These are phyloP conservation scores for Archivesica marissinica DNA, from an alignment of 1,140 invertebrate species.

Conservation along the genomic window DNA sequence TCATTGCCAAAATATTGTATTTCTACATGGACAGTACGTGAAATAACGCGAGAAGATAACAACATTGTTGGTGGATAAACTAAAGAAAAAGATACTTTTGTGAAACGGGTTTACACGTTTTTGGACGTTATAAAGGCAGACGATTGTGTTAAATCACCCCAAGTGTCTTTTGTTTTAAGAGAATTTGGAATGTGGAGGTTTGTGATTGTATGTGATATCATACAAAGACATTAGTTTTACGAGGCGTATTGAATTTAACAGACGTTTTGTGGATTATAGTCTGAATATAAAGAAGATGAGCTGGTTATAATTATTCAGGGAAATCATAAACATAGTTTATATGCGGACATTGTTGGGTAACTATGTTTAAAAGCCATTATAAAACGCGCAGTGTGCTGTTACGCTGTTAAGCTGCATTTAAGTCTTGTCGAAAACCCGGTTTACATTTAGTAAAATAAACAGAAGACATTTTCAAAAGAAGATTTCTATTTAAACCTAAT, in stretches of 20 bases:
- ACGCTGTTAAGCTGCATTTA: neutral
- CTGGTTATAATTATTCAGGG: neutral
- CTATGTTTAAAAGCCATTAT: neutral
- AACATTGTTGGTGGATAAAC: neutral
- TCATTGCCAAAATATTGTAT: constrained; percentile 1
- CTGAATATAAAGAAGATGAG: no score
- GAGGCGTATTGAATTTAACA: neutral
- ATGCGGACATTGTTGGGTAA: neutral
- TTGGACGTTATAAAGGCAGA: neutral
- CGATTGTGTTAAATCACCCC: constrained; percentile 5
- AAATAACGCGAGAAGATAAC: neutral
- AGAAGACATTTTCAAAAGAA: constrained; percentile 41
- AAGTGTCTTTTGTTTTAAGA: neutral
- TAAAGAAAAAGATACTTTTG: constrained; percentile 39
- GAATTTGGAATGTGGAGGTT: neutral
- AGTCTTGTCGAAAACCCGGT: neutral
- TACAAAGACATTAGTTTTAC: neutral
- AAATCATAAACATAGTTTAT: constrained; percentile 21
- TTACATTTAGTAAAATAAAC: constrained; percentile 38
- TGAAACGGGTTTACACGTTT: constrained; percentile 23
- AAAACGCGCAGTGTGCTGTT: neutral
- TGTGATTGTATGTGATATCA: neutral
- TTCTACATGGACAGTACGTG: neutral
- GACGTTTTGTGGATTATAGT: neutral
- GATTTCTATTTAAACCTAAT: constrained; percentile 44